Evolutionary conservation across 2,797 vertebrate species (phyloP).

Genomic region (Passerculus sandwichensis): DNA sequence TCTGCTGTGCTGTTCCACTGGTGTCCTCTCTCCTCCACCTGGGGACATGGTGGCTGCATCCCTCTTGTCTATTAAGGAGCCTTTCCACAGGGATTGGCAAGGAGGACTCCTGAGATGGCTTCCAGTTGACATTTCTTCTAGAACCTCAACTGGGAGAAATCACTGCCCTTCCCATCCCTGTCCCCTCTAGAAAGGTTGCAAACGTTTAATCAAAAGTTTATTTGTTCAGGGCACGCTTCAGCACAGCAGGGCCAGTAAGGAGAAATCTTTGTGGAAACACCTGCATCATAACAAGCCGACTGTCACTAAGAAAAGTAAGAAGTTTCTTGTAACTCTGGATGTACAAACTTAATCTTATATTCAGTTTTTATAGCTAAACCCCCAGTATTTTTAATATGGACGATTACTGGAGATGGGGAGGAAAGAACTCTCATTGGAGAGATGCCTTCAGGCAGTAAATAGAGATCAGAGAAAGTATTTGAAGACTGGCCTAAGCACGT

Average conservation of each 20-base stretch:
- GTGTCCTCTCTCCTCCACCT: not conserved
- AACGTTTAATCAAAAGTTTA: not conserved
- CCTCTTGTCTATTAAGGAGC: not conserved
- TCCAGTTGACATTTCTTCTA: not conserved
- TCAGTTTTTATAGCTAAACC: not conserved
- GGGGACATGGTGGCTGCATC: not conserved
- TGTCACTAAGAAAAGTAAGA: constrained; percentile 51
- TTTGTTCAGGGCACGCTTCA: not conserved
- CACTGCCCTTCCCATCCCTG: not conserved
- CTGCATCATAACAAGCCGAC: constrained; percentile 12
- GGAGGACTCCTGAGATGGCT: not conserved
- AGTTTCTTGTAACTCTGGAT: constrained; percentile 15
- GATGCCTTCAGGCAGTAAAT: not conserved
- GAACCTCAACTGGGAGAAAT: not conserved
- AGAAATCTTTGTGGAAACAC: constrained; percentile 43
- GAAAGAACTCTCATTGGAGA: not conserved
- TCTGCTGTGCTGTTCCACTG: not conserved
- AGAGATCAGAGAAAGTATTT: constrained; percentile 29
- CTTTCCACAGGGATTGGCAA: not conserved
- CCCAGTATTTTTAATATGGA: not conserved
- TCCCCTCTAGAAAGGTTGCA: not conserved
- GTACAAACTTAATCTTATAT: not conserved
- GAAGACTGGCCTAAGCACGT: not conserved
- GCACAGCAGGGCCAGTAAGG: not conserved
- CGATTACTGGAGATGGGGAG: not conserved